Conservation (phyloP, 2,113 vertebrate genomes). For the Boulengeromyrus knoepffleri region DNA sequence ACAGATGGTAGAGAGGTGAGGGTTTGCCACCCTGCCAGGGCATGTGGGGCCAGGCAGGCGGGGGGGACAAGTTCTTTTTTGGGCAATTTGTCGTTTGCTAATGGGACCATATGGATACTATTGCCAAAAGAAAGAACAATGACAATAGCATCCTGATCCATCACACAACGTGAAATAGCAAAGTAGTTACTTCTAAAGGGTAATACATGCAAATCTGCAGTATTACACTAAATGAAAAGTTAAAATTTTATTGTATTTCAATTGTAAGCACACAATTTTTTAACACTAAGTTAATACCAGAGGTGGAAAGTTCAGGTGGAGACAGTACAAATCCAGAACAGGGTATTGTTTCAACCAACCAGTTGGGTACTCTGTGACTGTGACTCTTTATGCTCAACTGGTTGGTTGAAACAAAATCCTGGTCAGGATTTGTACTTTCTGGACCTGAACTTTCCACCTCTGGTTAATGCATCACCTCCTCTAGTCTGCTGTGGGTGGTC, state of each 20-base stretch:
- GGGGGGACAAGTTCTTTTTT: background rate
- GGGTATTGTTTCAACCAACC: no score
- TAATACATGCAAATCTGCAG: background rate
- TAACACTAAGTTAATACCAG: background rate
- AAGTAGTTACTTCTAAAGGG: background rate
- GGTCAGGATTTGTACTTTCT: no score
- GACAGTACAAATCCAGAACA: no score
- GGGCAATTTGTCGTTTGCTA: background rate
- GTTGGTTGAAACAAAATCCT: no score
- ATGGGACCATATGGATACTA: background rate
- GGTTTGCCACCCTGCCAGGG: conserved; percentile 7
- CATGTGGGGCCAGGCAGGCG: background rate
- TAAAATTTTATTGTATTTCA: background rate
- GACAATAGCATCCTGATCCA: background rate
- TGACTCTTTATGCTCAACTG: no score
- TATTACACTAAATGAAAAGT: background rate
- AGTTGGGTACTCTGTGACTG: no score
- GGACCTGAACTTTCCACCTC: no score
- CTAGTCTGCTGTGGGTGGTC: background rate
- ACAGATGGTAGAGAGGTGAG: conserved; percentile 69
- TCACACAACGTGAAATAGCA: background rate
- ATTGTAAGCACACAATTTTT: background rate
- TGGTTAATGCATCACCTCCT: background rate
- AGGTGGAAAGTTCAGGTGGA: no score
- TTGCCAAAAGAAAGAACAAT: background rate